phyloP scores from a whole-genome alignment of 2,888 invertebrate species.

The Tiliacea aurago region DNA sequence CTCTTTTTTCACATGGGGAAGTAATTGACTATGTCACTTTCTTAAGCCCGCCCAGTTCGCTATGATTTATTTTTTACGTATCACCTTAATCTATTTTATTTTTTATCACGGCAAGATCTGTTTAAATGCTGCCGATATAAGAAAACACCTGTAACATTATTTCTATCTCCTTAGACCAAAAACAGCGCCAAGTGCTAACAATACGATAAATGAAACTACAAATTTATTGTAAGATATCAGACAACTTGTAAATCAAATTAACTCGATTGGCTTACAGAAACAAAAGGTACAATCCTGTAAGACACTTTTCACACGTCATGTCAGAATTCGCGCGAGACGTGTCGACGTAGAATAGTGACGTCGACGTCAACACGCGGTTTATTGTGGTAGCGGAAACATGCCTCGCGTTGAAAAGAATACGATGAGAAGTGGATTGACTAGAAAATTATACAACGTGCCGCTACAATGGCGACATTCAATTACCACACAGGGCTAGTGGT shows the following conservation, averaged over 20 bases:
- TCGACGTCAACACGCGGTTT: not conserved
- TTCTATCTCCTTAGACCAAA: not conserved
- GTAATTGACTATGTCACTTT: no score
- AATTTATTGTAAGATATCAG: not conserved
- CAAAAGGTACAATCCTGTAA: slow-evolving; percentile 17
- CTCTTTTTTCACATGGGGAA: no score
- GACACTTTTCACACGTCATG: slow-evolving; percentile 18
- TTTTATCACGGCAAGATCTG: not conserved
- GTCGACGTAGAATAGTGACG: slow-evolving; percentile 36
- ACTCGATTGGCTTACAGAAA: slow-evolving; percentile 6
- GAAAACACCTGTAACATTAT: not conserved
- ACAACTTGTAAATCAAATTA: slow-evolving; percentile 33
- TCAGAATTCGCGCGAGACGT: slow-evolving; percentile 24
- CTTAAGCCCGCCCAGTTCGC: no score
- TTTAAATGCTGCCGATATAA: not conserved
- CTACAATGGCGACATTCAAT: no score
- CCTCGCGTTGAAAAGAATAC: not conserved
- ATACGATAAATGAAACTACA: slow-evolving; percentile 22
- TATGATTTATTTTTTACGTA: no score
- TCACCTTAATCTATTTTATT: not conserved
- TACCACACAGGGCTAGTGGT: no score
- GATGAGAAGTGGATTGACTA: not conserved
- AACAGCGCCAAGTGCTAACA: slow-evolving; percentile 16
- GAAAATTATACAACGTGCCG: not conserved
- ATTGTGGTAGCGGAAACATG: slow-evolving; percentile 40